Base-by-base conservation (phyloP, 1,140 invertebrate genomes). In the Pseudomyrmex flavicornis region DNA sequence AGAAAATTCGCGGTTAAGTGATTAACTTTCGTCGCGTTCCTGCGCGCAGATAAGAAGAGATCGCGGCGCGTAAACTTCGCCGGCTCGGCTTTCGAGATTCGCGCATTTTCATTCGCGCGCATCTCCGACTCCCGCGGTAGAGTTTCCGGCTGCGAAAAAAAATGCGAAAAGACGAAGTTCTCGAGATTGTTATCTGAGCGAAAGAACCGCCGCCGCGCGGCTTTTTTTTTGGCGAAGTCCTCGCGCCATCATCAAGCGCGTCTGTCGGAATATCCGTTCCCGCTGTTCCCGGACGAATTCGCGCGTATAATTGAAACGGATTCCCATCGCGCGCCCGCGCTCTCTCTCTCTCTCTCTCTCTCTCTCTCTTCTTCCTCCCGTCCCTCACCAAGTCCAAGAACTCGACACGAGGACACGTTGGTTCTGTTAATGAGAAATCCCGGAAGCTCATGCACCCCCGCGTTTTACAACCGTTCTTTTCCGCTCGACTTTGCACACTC, bases 181-280 rank as follows among this genome's bases (percentile, higher is more conserved):
- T 46, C 50, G 76, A 76, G 90, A 91, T 90, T 91, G 90, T 90
- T 90, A 91, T 90, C 87, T 1, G 88, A 90, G 85, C 85, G 68
- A 58, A 35, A 76, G 84, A 65, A 76, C 73, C 44, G 17, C 48
- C 13, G 17, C 17, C 17, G 1, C 48, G 44, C 20, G 46, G 7
- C 48, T 70, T 26, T 17, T 48, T 48, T 72, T 84, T 83, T 77
- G 17, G 76, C 35, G 5, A 35, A 80, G 26, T 83, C 69, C 61
- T 68, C 50, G 17, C 15, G 26, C 26, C 26, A 0, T 26, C 35
- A 50, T 56, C 22, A 59, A 70, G 61, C 35, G 35, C 5, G 35
- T 73, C 68, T 84, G 73, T 84, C 65, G 80, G 76, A 83, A 86
- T 87, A 87, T 70, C 85, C 85, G 48, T 66, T 50, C 46, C 35